Percentiles rank a stretch among this genome's conserved stretches.
Evolutionary conservation across 92 coral and sea anemone genomes (phyloP).

Genomic region (Porites cylindrica): DNA sequence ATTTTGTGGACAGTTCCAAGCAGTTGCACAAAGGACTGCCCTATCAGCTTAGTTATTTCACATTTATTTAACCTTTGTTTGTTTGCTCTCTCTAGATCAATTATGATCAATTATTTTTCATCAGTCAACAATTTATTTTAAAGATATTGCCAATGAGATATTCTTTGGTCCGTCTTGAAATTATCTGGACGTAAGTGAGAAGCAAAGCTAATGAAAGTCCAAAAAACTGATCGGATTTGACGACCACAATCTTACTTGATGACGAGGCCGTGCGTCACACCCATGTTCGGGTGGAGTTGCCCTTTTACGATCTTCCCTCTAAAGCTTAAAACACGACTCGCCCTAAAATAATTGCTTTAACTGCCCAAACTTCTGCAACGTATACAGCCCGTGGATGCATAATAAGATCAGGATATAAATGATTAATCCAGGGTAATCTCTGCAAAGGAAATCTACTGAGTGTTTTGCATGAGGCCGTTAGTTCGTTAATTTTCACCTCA

Average conservation of each 20-base stretch:
- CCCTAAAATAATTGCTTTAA: neutral
- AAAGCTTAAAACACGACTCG: neutral
- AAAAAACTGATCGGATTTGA: neutral
- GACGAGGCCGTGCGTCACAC: too few relatives aligned
- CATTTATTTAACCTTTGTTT: too few relatives aligned
- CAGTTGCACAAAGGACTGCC: too few relatives aligned
- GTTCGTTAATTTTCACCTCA: slow-evolving; percentile 25
- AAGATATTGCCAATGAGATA: neutral
- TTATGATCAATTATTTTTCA: too few relatives aligned
- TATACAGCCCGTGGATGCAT: slow-evolving; percentile 4
- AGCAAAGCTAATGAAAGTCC: too few relatives aligned
- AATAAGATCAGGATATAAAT: slow-evolving; percentile 26
- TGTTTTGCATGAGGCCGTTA: slow-evolving; percentile 15
- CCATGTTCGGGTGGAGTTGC: too few relatives aligned
- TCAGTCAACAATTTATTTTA: neutral
- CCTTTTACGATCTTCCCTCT: too few relatives aligned
- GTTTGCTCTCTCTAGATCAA: too few relatives aligned
- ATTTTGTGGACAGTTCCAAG: too few relatives aligned
- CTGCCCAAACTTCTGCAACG: slow-evolving; percentile 12
- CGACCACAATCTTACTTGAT: neutral
- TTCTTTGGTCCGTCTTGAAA: neutral
- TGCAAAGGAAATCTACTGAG: slow-evolving; percentile 24
- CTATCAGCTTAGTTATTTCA: too few relatives aligned
- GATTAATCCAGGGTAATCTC: slow-evolving; percentile 19
- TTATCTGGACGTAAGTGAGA: neutral